phyloP scores from a whole-genome alignment of 2,888 invertebrate genomes.

The Furcula furcula region DNA sequence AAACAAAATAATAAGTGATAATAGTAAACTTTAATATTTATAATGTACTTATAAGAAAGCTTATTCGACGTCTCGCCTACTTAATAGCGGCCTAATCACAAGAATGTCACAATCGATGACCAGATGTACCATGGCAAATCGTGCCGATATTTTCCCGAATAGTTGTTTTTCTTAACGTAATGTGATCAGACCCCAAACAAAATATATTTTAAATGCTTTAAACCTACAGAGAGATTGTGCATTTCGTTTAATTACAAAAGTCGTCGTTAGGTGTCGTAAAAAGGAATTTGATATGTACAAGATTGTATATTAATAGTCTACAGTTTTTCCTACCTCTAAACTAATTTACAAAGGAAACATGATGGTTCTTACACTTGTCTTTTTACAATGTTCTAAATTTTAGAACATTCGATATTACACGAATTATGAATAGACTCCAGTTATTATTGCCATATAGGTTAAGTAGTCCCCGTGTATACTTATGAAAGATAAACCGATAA shows the following conservation, averaged over 20 bases:
- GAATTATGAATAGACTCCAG: constrained; percentile 27
- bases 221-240: constrained; percentile 52
- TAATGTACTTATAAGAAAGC: constrained; percentile 34
- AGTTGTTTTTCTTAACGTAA: constrained; percentile 4
- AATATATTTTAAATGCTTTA: constrained; percentile 68
- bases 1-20: constrained; percentile 12
- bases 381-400: constrained; percentile 66
- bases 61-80: constrained; percentile 22
- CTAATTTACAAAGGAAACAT: constrained; percentile 54
- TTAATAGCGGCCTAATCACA: background rate
- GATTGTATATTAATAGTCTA: constrained; percentile 46
- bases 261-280: constrained; percentile 44
- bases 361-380: constrained; percentile 49
- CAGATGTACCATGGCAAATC: constrained; percentile 7
- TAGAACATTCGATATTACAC: constrained; percentile 48
- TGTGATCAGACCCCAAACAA: constrained; percentile 30
- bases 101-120: background rate
- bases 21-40: constrained; percentile 1
- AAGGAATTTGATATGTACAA: constrained; percentile 73
- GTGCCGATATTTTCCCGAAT: background rate
- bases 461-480: constrained; percentile 38
- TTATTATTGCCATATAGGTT: constrained; percentile 52
- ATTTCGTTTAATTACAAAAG: constrained; percentile 49
- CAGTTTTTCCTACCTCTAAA: constrained; percentile 42
- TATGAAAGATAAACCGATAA: constrained; percentile 18